A percentile compares a stretch with the other conserved stretches of the same genome.
Conservation (phyloP, 2,797 vertebrate genomes). For the Lutjanus argentimaculatus region DNA sequence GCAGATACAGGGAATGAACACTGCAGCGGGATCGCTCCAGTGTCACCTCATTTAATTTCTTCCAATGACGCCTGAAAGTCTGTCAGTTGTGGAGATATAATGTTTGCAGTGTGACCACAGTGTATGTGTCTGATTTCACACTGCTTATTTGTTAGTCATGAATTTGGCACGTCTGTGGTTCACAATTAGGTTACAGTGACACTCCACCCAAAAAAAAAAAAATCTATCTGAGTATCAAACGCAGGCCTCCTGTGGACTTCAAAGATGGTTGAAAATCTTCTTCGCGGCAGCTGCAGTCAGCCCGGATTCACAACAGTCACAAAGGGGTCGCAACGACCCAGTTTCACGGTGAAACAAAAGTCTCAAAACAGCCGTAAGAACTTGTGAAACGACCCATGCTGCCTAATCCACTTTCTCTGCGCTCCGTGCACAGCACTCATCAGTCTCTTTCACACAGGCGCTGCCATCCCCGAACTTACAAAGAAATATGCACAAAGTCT, state of each 20-base stretch:
- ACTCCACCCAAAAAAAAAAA: constrained; percentile 1
- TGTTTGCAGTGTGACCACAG: constrained; percentile 47
- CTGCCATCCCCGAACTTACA: too few relatives aligned
- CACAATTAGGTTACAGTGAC: constrained; percentile 31
- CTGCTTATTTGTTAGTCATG: constrained; percentile 42
- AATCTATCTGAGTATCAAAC: constrained; percentile 27
- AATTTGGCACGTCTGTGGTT: constrained; percentile 21
- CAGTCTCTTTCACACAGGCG: neutral
- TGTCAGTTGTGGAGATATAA: constrained; percentile 53
- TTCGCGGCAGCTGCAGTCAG: constrained; percentile 33
- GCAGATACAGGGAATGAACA: constrained; percentile 41
- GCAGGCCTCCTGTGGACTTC: constrained; percentile 10
- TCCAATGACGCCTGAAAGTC: constrained; percentile 69
- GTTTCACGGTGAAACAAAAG: constrained; percentile 22
- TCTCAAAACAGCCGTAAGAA: constrained; percentile 1
- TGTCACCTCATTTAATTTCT: constrained; percentile 68
- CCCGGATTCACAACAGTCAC: constrained; percentile 12
- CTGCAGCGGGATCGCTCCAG: constrained; percentile 50
- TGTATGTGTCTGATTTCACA: constrained; percentile 47
- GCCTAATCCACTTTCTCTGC: neutral
- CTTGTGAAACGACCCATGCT: constrained; percentile 7
- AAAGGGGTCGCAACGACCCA: constrained; percentile 9
- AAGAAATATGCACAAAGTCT: too few relatives aligned
- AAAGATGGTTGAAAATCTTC: constrained; percentile 19
- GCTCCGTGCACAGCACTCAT: neutral